These are phyloP conservation scores for Notospermus geniculatus DNA, from an alignment of 1,140 invertebrate genomes.

Conservation along the genomic window DNA sequence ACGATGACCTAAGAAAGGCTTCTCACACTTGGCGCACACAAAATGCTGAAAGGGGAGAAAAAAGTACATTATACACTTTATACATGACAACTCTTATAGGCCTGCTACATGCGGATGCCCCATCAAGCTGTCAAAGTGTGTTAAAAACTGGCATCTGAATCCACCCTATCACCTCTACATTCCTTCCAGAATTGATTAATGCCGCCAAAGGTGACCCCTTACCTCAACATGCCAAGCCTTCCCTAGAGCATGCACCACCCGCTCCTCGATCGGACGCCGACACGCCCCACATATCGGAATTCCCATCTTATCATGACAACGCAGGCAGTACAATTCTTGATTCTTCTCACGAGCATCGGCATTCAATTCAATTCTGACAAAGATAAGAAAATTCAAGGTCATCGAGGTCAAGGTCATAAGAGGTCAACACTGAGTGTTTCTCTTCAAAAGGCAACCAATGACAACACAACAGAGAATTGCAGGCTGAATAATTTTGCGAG, in stretches of 20 bases:
- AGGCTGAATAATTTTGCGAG: too few relatives aligned
- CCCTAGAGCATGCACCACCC: slow-evolving; percentile 53
- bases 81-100: too few relatives aligned
- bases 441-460: too few relatives aligned
- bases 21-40: slow-evolving; percentile 99
- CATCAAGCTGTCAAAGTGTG: too few relatives aligned
- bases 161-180: too few relatives aligned
- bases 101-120: too few relatives aligned
- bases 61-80: too few relatives aligned
- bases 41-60: slow-evolving; percentile 73
- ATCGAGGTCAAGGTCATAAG: too few relatives aligned
- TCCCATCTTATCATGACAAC: slow-evolving; percentile 99
- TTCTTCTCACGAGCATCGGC: slow-evolving; percentile 91
- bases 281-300: slow-evolving; percentile 94
- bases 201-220: slow-evolving; percentile 10
- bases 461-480: too few relatives aligned
- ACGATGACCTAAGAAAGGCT: slow-evolving; percentile 96
- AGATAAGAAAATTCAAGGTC: too few relatives aligned
- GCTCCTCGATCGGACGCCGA: slow-evolving; percentile 57
- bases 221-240: slow-evolving; percentile 99
- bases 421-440: too few relatives aligned
- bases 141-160: too few relatives aligned
- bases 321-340: slow-evolving; percentile 94
- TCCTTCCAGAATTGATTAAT: background rate
- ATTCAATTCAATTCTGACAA: slow-evolving; percentile 62